phyloP scores from a whole-genome alignment of 2,113 vertebrate genomes.

The Calcarius ornatus region DNA sequence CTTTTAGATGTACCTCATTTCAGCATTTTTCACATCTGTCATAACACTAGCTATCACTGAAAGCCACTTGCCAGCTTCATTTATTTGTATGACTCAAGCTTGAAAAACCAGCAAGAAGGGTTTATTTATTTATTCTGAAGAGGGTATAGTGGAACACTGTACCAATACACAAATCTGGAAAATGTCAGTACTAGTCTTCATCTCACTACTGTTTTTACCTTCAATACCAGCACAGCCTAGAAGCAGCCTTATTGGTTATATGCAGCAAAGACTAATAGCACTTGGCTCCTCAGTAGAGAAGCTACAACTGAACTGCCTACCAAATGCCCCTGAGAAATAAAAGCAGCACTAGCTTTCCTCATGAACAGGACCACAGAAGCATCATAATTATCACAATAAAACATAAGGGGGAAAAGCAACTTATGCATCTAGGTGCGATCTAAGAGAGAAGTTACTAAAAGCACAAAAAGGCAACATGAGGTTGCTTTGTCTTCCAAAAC shows the following conservation, averaged over 20 bases:
- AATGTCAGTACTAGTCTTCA: neutral
- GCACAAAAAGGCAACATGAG: neutral
- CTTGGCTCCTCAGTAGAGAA: neutral
- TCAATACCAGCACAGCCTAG: neutral
- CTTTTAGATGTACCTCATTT: neutral
- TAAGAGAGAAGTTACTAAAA: neutral
- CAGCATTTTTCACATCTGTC: neutral
- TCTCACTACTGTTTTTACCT: neutral
- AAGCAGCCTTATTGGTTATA: neutral
- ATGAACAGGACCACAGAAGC: neutral
- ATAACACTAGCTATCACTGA: neutral
- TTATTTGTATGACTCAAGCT: neutral
- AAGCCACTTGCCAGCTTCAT: neutral
- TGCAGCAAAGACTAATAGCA: neutral
- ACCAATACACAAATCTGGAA: neutral
- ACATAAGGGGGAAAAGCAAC: neutral
- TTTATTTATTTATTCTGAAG: neutral
- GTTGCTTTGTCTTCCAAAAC: neutral
- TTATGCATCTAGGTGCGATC: neutral
- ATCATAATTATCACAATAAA: neutral
- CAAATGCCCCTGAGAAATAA: neutral
- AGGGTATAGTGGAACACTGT: neutral
- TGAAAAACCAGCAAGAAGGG: neutral
- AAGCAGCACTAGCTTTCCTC: neutral
- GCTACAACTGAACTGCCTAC: neutral